phyloP scores from a whole-genome alignment of 2,113 vertebrate genomes.

The Dipodomys spectabilis region DNA sequence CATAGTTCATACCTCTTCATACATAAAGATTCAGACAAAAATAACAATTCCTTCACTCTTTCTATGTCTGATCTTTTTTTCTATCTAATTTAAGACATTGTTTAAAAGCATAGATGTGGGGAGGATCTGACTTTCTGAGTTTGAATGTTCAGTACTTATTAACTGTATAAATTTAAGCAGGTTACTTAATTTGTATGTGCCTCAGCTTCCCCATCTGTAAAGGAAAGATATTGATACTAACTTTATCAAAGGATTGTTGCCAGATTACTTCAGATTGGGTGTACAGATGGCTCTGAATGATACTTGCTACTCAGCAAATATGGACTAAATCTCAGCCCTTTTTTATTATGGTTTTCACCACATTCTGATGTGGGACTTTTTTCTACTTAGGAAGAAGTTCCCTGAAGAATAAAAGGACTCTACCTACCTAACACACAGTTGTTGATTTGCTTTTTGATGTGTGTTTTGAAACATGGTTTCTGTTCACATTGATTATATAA shows the following conservation, averaged over 20 bases:
- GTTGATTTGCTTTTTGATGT: constrained; percentile 9
- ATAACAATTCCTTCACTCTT: neutral
- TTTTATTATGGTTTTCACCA: neutral
- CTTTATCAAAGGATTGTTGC: neutral
- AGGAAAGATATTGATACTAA: neutral
- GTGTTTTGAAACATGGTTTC: neutral
- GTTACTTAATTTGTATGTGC: neutral
- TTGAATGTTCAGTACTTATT: neutral
- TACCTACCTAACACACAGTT: neutral
- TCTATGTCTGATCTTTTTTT: neutral
- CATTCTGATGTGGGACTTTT: neutral
- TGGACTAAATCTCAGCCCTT: neutral
- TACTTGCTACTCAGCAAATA: neutral
- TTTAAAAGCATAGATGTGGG: neutral
- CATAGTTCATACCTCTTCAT: neutral
- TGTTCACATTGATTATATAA: neutral
- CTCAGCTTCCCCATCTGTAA: constrained; percentile 14
- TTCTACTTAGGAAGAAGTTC: neutral
- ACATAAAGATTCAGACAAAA: neutral
- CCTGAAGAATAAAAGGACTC: neutral
- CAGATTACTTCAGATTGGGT: neutral
- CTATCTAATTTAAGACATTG: neutral
- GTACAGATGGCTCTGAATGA: neutral
- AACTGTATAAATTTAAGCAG: neutral
- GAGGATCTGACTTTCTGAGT: neutral